Base-by-base conservation (phyloP, 2,888 invertebrate genomes). In the Apodemia mormo region DNA sequence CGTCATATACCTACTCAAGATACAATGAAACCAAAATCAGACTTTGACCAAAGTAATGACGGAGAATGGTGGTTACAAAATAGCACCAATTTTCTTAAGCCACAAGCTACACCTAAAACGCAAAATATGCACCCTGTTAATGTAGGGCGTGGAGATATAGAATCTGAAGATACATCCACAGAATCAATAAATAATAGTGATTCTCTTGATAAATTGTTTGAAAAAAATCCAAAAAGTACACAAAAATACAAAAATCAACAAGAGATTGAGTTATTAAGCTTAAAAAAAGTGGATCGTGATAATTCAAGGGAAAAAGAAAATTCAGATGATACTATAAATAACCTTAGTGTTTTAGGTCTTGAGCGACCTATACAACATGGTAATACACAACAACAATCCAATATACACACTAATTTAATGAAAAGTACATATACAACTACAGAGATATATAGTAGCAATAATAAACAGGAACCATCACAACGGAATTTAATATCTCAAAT, bases 61-160 rank as follows among this genome's bases (percentile, higher is more conserved):
- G 22, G 8, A 56, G 10, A 61, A 61, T 10, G 2, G 6, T 4
- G 30, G 14, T 61, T 61, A 30, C 33, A 61, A 14, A 33, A 61
- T 64, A 64, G 8, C 14, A 37, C 49, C 10, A 14, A 68, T 6
- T 43, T 43, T 30, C 1, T 30, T 30, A 52, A 66, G 3, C 7
- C 49, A 2, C 30, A 37, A 67, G 37, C 6, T 10, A 33, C 10
- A 12, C 30, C 45, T 6, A 45, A 1, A 29, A 45, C 22, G 10
- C 30, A 54, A 22, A 68, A 14, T 40, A 68, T 10, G 58, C 68
- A 69, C 61, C 74, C 79, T 33, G 68, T 68, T 9, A 79, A 85
- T 73, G 61, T 78, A 70, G 84, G 84, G 0, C 81, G 85, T 12
- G 86, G 86, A 33, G 86, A 86, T 71, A 85, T 86, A 71, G 82